A percentile compares a stretch with the other conserved stretches of the same genome.
phyloP scores from a whole-genome alignment of 2,113 vertebrate species.

The Pica pica region DNA sequence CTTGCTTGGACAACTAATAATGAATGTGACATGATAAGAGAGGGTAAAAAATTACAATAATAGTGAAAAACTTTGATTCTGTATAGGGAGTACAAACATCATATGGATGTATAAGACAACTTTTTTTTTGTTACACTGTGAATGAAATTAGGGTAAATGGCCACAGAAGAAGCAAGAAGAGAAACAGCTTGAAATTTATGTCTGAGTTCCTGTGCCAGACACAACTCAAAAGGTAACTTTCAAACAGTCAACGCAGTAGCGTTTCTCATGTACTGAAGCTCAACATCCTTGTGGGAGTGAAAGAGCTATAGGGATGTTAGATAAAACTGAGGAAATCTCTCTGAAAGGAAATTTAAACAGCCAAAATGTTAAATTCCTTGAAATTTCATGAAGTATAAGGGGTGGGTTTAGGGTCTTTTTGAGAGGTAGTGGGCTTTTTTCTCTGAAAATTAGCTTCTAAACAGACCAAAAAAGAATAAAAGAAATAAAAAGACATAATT shows the following conservation, averaged over 20 bases:
- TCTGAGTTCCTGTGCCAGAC: neutral
- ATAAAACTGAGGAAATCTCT: neutral
- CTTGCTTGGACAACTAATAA: neutral
- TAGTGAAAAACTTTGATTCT: neutral
- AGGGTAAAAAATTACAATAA: neutral
- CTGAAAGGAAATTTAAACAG: neutral
- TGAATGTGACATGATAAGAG: neutral
- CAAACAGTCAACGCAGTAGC: neutral
- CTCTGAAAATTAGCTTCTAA: neutral
- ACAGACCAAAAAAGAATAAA: neutral
- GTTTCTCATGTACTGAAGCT: neutral
- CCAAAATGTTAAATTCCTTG: neutral
- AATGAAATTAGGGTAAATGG: neutral
- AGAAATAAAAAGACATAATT: neutral
- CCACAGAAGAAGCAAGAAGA: neutral
- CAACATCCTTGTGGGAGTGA: neutral
- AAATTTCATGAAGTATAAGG: neutral
- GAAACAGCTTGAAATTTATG: neutral
- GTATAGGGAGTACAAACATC: neutral
- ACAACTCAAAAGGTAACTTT: neutral
- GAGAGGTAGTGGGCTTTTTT: neutral
- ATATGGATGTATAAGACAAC: neutral
- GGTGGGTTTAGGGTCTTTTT: neutral
- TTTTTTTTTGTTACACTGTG: neutral
- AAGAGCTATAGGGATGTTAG: neutral